Conservation (phyloP, 2,888 invertebrate genomes). For the Dynastes grantii region DNA sequence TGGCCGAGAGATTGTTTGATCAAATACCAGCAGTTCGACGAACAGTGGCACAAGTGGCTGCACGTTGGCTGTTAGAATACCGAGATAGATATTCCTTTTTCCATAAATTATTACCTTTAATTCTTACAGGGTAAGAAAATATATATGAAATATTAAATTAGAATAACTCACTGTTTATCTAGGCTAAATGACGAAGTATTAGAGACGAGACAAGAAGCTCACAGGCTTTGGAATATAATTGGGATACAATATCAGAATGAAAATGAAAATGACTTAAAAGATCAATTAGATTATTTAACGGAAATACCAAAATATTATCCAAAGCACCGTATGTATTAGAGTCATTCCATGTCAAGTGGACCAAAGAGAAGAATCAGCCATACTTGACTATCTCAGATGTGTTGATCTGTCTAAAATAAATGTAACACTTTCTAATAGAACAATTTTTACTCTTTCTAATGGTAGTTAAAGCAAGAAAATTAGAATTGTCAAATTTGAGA, state of each 20-base stretch:
- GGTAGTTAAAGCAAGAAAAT: no score
- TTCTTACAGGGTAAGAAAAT: conserved; percentile 81
- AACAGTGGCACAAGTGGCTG: conserved; percentile 84
- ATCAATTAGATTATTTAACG: conserved; percentile 84
- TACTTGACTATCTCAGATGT: no score
- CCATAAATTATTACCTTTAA: conserved; percentile 86
- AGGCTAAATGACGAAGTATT: conserved; percentile 86
- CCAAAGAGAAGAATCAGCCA: no score
- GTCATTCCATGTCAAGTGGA: no score
- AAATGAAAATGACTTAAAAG: conserved; percentile 90
- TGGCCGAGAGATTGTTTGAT: conserved; percentile 92
- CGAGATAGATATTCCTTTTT: conserved; percentile 93
- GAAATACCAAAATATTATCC: conserved; percentile 84
- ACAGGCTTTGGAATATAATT: conserved; percentile 79
- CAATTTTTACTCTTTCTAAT: no score
- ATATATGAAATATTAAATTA: conserved; percentile 18
- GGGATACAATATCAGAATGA: conserved; percentile 88
- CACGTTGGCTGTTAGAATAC: conserved; percentile 84
- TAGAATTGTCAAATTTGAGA: no score
- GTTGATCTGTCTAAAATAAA: no score
- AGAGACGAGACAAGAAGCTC: conserved; percentile 79
- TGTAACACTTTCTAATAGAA: no score
- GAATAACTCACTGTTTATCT: conserved; percentile 47
- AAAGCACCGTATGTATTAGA: conserved; percentile 69
- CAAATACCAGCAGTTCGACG: conserved; percentile 83